Base-by-base conservation (phyloP, 2,888 invertebrate genomes). In the Agapostemon virescens region DNA sequence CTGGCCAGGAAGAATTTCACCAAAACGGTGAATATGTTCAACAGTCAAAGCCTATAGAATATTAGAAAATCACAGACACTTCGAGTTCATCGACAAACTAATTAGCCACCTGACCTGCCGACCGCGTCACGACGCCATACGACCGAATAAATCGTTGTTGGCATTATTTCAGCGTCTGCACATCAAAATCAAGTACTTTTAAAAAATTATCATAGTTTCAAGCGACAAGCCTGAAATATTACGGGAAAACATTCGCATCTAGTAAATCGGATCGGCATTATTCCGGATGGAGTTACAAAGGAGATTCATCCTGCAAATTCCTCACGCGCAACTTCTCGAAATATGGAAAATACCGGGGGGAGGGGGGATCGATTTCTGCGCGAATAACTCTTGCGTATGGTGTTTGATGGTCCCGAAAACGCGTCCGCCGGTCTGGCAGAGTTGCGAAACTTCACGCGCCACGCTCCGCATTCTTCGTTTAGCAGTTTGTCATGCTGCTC, bases 341-440 rank as follows among this genome's bases (percentile, higher is more conserved):
- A 55, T 55, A 55, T 26, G 26, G 55, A 55, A 55, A 26, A 55
- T 55, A 55, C 58, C 17, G 2, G 42, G 13, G 45, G 17, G 42
- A 42, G 45, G 17, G 30, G 17, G 26, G 33, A 58, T 58, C 58
- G 30, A 58, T 58, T 58, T 58, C 26, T 30, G 33, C 30, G 20
- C 58, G 58, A 30, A 17, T 58, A 58, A 58, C 58, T 30, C 58
- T 55, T 26, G 58, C 30, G 30, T 7, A 30, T 30, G 58, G 58
- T 58, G 58, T 58, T 72, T 26, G 58, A 58, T 30, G 58, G 58
- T 58, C 58, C 9, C 30, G 58, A 58, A 58, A 58, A 58, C 58
- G 58, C 30, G 30, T 30, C 30, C 58, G 30, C 30, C 55, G 55
- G 5, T 15, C 55, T 26, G 55, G 26, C 55, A 55, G 55, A 55